These are phyloP conservation scores for Drosophila anomelani DNA, from an alignment of 2,888 invertebrate genomes.

Conservation along the genomic window DNA sequence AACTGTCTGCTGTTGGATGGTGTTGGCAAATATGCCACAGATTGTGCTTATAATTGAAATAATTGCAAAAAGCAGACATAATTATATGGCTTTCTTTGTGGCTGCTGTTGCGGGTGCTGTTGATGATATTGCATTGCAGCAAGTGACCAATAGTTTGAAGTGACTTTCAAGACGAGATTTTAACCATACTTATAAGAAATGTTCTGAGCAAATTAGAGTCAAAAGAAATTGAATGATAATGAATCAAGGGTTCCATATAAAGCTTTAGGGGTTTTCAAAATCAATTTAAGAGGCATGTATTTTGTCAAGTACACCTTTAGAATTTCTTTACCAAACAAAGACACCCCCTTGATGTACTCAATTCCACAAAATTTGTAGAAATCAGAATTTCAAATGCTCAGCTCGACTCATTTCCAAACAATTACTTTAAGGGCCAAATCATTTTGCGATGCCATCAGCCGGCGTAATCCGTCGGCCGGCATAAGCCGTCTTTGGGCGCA, in stretches of 20 bases:
- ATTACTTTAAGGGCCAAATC: constrained; percentile 38
- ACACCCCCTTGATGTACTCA: neutral
- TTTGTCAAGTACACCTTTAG: neutral
- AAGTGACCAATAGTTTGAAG: neutral
- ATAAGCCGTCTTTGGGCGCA: constrained; percentile 68
- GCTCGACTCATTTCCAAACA: constrained; percentile 6
- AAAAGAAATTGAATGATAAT: neutral
- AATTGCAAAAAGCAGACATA: constrained; percentile 73
- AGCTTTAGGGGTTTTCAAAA: neutral
- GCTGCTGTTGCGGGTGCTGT: neutral
- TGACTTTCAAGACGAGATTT: neutral
- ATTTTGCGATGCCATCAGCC: constrained; percentile 46
- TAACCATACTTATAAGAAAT: neutral
- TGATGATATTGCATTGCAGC: no score
- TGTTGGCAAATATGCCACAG: constrained; percentile 65
- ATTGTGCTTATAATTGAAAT: constrained; percentile 77
- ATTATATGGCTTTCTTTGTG: constrained; percentile 63
- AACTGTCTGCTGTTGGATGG: constrained; percentile 52
- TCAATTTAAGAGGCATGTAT: neutral
- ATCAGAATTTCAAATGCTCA: constrained; percentile 8
- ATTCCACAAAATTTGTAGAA: neutral
- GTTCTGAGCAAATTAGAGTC: neutral
- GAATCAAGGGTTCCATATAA: neutral
- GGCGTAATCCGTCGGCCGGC: constrained; percentile 19
- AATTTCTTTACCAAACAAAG: neutral